Evolutionary conservation across 2,113 vertebrate species (phyloP).

Genomic region (Hippocampus zosterae): DNA sequence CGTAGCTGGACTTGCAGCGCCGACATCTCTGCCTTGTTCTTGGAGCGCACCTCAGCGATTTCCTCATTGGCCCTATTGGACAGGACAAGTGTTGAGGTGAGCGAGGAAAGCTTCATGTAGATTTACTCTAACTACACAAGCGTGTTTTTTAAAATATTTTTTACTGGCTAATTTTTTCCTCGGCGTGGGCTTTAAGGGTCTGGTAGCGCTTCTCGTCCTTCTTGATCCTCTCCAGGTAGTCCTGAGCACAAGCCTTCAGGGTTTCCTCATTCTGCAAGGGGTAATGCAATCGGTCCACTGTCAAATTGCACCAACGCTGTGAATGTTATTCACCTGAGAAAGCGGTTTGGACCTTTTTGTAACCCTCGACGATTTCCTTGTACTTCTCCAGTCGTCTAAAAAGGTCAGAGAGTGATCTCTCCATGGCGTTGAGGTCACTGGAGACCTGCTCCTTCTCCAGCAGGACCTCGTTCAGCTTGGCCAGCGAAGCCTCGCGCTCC

Average conservation of each 20-base stretch:
- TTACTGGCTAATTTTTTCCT: constrained; percentile 85
- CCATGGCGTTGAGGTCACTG: constrained; percentile 78
- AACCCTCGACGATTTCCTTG: constrained; percentile 83
- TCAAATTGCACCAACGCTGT: background rate
- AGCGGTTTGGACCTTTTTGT: constrained; percentile 71
- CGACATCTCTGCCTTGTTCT: constrained; percentile 72
- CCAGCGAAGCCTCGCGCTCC: constrained; percentile 70
- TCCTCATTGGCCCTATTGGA: constrained; percentile 80
- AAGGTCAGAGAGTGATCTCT: constrained; percentile 84
- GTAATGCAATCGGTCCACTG: background rate
- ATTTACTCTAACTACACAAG: background rate
- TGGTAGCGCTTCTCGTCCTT: constrained; percentile 86
- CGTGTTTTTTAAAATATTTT: constrained; percentile 28
- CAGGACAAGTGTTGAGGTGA: background rate
- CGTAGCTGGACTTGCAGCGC: constrained; percentile 80
- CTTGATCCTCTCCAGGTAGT: constrained; percentile 76
- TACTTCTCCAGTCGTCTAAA: constrained; percentile 89
- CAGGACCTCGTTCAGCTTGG: constrained; percentile 66
- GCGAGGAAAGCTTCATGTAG: no score
- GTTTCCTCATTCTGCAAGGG: constrained; percentile 82
- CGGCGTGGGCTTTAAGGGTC: constrained; percentile 84
- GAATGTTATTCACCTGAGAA: background rate
- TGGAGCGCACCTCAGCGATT: constrained; percentile 81
- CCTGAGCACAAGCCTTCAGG: constrained; percentile 82
- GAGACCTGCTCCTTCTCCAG: constrained; percentile 81